Base-by-base conservation (phyloP, 2,797 vertebrate species). In the Psittacula derbiana region DNA sequence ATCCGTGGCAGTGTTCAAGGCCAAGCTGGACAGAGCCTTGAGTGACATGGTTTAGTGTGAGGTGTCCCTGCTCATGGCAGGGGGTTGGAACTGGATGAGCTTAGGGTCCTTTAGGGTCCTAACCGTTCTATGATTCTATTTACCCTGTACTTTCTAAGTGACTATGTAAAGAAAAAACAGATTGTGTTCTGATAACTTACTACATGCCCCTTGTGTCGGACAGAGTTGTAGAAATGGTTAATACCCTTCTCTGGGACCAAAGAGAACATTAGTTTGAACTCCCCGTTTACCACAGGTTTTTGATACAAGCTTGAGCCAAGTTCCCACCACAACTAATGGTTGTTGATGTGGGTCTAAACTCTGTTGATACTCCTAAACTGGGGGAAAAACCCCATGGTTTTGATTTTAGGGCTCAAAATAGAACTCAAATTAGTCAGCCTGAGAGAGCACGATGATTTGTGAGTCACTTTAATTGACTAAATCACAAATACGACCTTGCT, bases 231-330 rank as follows among this genome's bases (percentile, higher is more conserved):
- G 33, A 27, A 65, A 17, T 8, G 13, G 5, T 65, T 66, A 53
- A 61, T 69, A 25, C 4, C 10, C 5, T 46, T 60, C 19, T 18
- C 70, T 41, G 33, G 20, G 17, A 76, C 30, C 5, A 16, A 50
- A 50, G 46, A 57, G 12, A 82, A 5, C 2, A 4, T 4, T 43
- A 25, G 11, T 58, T 72, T 1, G 0, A 11, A 40, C 62, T 64
- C 3, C 1, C 72, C 5, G 3, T 55, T 75, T 50, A 28, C 17
- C 33, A 11, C 21, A 61, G 33, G 4, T 11, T 6, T 52, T 53
- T 64, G 17, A 7, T 31, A 38, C 46, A 61, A 86, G 14, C 9
- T 57, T 50, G 21, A 90, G 43, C 15, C 43, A 27, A 53, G 8
- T 30, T 78, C 6, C 24, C 57, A 12, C 23, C 24, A 5, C 33